Percentiles rank a stretch among this genome's conserved stretches.
These are phyloP conservation scores for Hydractinia symbiolongicarpus DNA, from an alignment of 30 jellyfish, hydroid and myxozoan species.

Conservation along the genomic window DNA sequence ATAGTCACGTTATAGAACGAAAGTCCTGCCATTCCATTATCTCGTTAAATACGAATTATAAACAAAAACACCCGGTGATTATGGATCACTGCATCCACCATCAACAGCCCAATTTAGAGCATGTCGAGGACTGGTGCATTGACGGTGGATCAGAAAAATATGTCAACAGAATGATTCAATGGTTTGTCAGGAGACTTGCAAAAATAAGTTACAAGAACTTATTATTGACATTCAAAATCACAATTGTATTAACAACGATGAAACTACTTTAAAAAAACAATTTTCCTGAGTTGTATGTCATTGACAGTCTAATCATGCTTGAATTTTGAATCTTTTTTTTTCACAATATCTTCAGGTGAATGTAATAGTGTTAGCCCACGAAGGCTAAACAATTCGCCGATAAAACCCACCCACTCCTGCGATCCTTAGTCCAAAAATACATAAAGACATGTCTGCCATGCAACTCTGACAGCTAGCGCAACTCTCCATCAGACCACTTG, in stretches of 20 bases:
- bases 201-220: neutral
- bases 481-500: neutral
- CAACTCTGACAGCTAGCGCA: neutral
- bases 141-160: neutral
- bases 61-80: neutral
- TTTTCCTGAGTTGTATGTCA: no score
- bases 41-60: neutral
- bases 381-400: neutral
- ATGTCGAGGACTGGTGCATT: neutral
- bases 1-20: neutral
- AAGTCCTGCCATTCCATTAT: neutral
- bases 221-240: no score
- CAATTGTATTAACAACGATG: no score
- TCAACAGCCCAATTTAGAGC: neutral
- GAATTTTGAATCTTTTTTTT: no score
- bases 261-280: no score
- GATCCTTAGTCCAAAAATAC: neutral
- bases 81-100: neutral
- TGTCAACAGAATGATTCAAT: neutral
- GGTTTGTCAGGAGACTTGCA: neutral
- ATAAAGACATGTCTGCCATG: neutral
- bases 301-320: no score
- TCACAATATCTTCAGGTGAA: neutral
- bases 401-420: neutral
- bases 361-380: neutral